Evolutionary conservation across 1,140 invertebrate species (phyloP), one percentile per base, ranked within the genome.

Genomic region (Drosophila varians): DNA sequence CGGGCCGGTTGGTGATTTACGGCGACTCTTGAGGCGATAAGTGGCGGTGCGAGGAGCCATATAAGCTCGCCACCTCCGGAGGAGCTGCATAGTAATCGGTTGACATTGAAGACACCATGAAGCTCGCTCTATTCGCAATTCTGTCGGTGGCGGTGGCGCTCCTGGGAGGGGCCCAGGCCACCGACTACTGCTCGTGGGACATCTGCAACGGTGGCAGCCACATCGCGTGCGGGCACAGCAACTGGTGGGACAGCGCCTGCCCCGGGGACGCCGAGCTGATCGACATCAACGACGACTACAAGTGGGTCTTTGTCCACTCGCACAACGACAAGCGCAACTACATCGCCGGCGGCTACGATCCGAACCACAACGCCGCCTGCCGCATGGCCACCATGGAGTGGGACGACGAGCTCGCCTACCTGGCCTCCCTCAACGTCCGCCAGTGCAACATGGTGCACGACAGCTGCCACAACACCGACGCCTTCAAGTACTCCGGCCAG

Each of bases 381-480:
- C 74, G 77, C 38, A 88, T 86, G 83, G 77, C 74, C 51, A 82
- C 77, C 47, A 88, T 88, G 70, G 49, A 75, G 31, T 89, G 86
- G 86, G 62, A 88, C 26, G 68, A 75, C n/a, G 86, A 89, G 62
- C 40, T 89, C 43, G 78, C 83, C 56, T 60, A 40, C 2, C 9
- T 89, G 23, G 86, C 86, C 14, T 51, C 55, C 11, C 19, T 88
- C 3, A 89, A 89, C 51, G 82, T 86, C 0, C 52, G 58, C 1
- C 60, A 69, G 26, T 90, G 87, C 55, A 25, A 56, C 28, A 83
- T 89, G 71, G 42, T 19, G 6, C 84, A 89, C 57, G 87, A 90
- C 9, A 43, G 62, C 16, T 90, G 84, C 26, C 86, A 64, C 57
- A 90, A 89, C 47, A 90, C 87, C 0, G 60, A 70, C 12, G 46